phyloP scores from a whole-genome alignment of 2,797 vertebrate genomes.

The Anomalospiza imberbis region DNA sequence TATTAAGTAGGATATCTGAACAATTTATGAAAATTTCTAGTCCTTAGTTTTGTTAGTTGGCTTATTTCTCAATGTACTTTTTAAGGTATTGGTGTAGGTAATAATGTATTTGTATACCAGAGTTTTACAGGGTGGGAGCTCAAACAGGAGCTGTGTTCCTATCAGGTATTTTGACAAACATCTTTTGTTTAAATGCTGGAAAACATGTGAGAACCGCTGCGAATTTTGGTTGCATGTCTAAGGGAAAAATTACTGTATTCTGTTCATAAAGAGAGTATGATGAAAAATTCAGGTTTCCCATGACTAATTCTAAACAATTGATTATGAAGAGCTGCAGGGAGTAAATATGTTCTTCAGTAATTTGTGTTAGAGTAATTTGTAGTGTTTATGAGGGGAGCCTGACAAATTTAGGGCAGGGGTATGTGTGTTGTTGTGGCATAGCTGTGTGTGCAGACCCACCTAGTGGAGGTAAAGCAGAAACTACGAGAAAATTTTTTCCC shows the following conservation, averaged over 20 bases:
- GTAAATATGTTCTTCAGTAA: background rate
- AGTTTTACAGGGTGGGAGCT: background rate
- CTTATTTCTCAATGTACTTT: background rate
- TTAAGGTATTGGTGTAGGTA: background rate
- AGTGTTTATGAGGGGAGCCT: background rate
- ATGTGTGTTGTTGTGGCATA: background rate
- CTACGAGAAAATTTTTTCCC: background rate
- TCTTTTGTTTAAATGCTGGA: background rate
- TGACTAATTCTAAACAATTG: background rate
- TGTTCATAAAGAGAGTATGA: background rate
- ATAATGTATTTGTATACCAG: background rate
- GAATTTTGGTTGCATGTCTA: background rate
- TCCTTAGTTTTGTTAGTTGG: background rate
- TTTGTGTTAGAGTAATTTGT: background rate
- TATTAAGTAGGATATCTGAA: background rate
- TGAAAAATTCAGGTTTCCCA: background rate
- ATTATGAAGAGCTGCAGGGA: background rate
- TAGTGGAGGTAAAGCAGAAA: constrained; percentile 40
- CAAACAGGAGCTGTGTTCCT: background rate
- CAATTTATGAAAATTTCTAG: background rate
- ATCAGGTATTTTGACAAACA: background rate
- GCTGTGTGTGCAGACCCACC: constrained; percentile 43
- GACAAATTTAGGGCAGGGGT: background rate
- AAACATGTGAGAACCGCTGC: background rate
- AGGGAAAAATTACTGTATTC: background rate